Percentiles rank a stretch among this genome's conserved stretches.
Evolutionary conservation across 2,888 invertebrate genomes (phyloP).

Genomic region (Theretra japonica): DNA sequence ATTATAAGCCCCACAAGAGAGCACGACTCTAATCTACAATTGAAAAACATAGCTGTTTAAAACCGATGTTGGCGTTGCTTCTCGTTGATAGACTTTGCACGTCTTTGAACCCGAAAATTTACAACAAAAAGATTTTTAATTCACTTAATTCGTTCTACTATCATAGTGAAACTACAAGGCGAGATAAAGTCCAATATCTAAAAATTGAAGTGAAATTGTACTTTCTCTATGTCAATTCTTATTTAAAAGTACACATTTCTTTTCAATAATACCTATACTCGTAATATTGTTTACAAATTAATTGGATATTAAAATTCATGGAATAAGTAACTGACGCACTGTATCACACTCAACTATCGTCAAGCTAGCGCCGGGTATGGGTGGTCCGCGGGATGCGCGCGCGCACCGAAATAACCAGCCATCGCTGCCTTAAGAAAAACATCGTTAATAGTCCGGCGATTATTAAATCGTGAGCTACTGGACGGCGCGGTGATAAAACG

Average conservation of each 20-base stretch:
- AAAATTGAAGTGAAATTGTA: background rate
- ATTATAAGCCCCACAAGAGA: no score
- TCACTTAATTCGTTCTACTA: no score
- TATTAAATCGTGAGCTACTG: slow-evolving; percentile 81
- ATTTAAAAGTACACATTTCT: no score
- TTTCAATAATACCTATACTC: no score
- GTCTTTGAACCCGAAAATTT: no score
- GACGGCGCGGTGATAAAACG: slow-evolving; percentile 66
- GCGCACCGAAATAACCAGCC: slow-evolving; percentile 73
- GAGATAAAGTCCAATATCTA: background rate
- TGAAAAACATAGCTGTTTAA: background rate
- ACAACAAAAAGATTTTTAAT: no score
- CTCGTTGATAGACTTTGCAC: no score
- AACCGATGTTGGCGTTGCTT: no score
- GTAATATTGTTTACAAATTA: background rate
- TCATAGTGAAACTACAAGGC: no score
- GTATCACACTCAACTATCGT: slow-evolving; percentile 18
- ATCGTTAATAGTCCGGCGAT: slow-evolving; percentile 75
- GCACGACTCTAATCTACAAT: background rate
- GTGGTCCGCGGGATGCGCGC: slow-evolving; percentile 68
- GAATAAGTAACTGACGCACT: background rate
- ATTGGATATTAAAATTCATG: no score
- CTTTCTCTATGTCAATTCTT: no score
- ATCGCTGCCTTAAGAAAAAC: slow-evolving; percentile 78
- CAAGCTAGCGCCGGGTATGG: slow-evolving; percentile 63